Base-by-base conservation (phyloP, 1,140 invertebrate genomes). In the Trichonephila clavata region DNA sequence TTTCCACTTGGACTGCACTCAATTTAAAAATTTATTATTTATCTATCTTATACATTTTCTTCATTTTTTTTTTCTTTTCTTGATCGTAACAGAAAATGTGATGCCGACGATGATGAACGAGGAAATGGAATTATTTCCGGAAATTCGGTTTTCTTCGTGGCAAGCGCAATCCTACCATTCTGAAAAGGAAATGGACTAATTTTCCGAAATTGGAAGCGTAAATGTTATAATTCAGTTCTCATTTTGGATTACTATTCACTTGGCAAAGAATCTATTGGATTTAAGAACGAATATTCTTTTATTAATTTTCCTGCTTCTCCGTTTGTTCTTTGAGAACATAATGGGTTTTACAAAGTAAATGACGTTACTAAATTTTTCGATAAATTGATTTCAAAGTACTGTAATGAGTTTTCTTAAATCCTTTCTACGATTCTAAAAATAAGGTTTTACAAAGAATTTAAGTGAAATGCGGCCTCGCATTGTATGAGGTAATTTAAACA, bases 21-120 rank as follows among this genome's bases (percentile, higher is more conserved):
- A 87, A 87, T 87, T 87, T 87, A 87, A 87, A 83, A 87, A 87
- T 87, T 61, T 87, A 87, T 87, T 87, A 87, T 87, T 87, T 87
- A 87, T 39, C 86, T 63, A 3, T 87, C 50, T 87, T 61, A 63
- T 63, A 63, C 18, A 65, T 63, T 61, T 83, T 77, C 43, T 87
- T 87, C 27, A 43, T 77, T 59, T 21, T 87, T 43, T 87, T 87
- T 60, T 87, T 83, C 18, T 50, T 50, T 50, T n/a, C 21, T 18
- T 13, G 43, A 43, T 83, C 43, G 43, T 18, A 83, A n/a, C 43
- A 57, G 60, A 87, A n/a, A 87, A 87, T 61, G 71, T 77, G 71
- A 77, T 77, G 71, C 81, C n/a, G 39, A 83, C 43, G 21, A 63
- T 87, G 86, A 87, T 87, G 86, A 87, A 87, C 43, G 86, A 57